A percentile compares a stretch with the other conserved stretches of the same genome.
These are phyloP conservation scores for Diachasma alloeum DNA, from an alignment of 1,140 invertebrate species.

Conservation along the genomic window DNA sequence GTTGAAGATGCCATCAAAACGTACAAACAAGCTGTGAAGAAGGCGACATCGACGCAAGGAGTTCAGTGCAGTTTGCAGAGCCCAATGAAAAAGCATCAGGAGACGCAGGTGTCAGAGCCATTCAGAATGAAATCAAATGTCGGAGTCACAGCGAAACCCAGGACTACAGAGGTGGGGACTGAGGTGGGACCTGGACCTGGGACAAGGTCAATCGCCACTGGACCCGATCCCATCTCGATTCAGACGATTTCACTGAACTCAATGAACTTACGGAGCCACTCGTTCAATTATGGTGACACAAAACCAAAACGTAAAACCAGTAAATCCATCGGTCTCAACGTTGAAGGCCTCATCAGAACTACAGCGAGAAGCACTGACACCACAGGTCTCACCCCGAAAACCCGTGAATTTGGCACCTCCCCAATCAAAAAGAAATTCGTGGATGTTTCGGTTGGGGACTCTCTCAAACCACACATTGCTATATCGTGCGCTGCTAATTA, in stretches of 20 bases:
- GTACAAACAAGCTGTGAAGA: slow-evolving; percentile 40
- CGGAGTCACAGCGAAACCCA: slow-evolving; percentile 58
- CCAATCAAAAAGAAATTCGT: slow-evolving; percentile 61
- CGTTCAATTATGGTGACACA: slow-evolving; percentile 56
- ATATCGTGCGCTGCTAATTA: slow-evolving; percentile 68
- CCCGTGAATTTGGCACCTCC: slow-evolving; percentile 61
- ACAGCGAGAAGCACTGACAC: slow-evolving; percentile 53
- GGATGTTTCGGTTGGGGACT: slow-evolving; percentile 67
- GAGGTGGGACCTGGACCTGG: slow-evolving; percentile 42
- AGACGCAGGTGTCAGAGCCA: slow-evolving; percentile 53
- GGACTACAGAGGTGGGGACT: slow-evolving; percentile 50
- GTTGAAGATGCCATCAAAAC: slow-evolving; percentile 45
- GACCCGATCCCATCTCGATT: slow-evolving; percentile 45
- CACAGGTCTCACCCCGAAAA: slow-evolving; percentile 44
- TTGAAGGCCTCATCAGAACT: slow-evolving; percentile 49
- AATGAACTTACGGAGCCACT: slow-evolving; percentile 54
- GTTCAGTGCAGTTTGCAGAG: slow-evolving; percentile 35
- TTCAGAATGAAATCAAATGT: slow-evolving; percentile 54
- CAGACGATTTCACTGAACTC: slow-evolving; percentile 48
- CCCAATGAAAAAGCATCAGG: slow-evolving; percentile 39
- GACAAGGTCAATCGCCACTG: slow-evolving; percentile 49
- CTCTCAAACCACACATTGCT: slow-evolving; percentile 64
- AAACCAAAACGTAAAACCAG: slow-evolving; percentile 41
- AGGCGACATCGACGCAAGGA: slow-evolving; percentile 35
- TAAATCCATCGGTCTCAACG: slow-evolving; percentile 47